These are phyloP conservation scores for Microctenopoma lineatum DNA, from an alignment of 2,797 vertebrate species.

Conservation along the genomic window DNA sequence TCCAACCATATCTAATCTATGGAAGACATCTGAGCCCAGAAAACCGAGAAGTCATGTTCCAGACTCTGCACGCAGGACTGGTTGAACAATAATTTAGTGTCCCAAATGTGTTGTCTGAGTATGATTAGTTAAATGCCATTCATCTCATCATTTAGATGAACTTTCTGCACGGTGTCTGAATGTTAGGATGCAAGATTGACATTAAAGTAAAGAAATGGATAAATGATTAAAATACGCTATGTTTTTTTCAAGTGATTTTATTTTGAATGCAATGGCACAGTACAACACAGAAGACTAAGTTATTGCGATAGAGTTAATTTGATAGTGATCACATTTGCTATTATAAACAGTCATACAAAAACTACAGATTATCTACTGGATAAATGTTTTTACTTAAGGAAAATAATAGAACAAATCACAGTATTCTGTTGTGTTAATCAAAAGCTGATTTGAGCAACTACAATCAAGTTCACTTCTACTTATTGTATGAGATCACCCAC, in stretches of 20 bases:
- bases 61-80: no score
- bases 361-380: background rate
- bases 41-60: background rate
- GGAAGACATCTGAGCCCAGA: background rate
- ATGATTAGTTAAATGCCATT: background rate
- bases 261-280: constrained; percentile 52
- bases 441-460: constrained; percentile 9
- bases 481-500: constrained; percentile 67
- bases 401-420: constrained; percentile 8
- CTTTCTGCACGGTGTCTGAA: background rate
- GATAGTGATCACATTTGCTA: background rate
- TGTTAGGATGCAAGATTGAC: background rate
- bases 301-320: background rate
- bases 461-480: constrained; percentile 35
- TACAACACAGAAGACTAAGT: constrained; percentile 20
- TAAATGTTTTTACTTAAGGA: constrained; percentile 8
- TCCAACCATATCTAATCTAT: no score
- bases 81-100: no score
- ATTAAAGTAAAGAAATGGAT: background rate
- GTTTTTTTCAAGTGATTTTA: constrained; percentile 56
- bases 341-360: constrained; percentile 3
- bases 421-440: background rate
- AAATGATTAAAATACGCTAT: constrained; percentile 1
- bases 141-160: background rate
- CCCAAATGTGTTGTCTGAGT: background rate